Evolutionary conservation across 2,113 vertebrate species (phyloP), one percentile per base, ranked within the genome.

Genomic region (Dasypus novemcinctus): DNA sequence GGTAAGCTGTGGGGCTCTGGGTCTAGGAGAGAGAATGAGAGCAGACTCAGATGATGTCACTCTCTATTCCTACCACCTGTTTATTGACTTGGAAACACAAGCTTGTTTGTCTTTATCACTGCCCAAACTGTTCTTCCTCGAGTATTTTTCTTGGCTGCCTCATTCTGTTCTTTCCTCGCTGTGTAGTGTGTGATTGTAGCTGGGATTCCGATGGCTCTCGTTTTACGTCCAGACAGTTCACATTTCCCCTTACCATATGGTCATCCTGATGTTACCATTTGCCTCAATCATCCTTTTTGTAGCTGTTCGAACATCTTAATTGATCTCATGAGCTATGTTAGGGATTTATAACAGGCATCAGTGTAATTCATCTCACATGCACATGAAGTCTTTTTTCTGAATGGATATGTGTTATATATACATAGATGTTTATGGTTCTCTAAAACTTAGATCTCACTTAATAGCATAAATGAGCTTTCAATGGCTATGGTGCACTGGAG

Each of bases 221-320:
- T 98, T 98, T 98, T 98, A 98, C 93, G 86, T 98, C 98, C 98
- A 98, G 97, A 79, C 98, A 75, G 97, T 97, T 98, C 97, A 96
- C 85, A 88, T 54, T n/a, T 98, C 98, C 98, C 98, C 98, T 98
- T 96, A 97, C 98, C 98, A 98, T 98, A 98, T 98, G 98, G 98
- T 98, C 98, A 98, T 97, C 98, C 98, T 98, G 98, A 98, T 99
- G 98, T 98, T 98, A 97, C 98, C 98, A 96, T 99, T 98, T 98
- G 98, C 98, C 98, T 98, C 98, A 98, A 98, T 99, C 98, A 98
- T 98, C 98, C 98, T 98, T 98, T 98, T 98, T 98, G 98, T 98
- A 98, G 98, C 98, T 98, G 98, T 98, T 98, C 98, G 98, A 99
- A 97, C 98, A 94, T 98, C 98, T 98, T 98, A 98, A 98, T 98